These are phyloP conservation scores for Nibea coibor DNA, from an alignment of 2,113 vertebrate genomes.

Conservation along the genomic window DNA sequence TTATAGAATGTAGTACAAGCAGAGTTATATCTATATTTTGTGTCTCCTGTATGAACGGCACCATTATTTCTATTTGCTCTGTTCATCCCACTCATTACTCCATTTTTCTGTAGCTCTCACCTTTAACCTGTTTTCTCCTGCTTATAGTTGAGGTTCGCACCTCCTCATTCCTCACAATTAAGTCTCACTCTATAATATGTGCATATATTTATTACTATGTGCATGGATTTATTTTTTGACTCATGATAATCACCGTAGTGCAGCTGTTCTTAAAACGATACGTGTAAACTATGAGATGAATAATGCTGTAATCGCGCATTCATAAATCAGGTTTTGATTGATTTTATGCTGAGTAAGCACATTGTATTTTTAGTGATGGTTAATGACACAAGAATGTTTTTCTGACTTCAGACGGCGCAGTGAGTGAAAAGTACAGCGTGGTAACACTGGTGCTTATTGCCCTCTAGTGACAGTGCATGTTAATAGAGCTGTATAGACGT, in stretches of 20 bases:
- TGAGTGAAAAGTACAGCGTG: neutral
- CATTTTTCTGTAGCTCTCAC: neutral
- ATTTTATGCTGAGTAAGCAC: conserved; percentile 5
- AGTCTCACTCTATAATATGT: conserved; percentile 20
- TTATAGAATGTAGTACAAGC: neutral
- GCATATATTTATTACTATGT: conserved; percentile 2
- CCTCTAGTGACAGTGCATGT: conserved; percentile 58
- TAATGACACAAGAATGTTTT: neutral
- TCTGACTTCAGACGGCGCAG: neutral
- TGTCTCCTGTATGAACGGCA: neutral
- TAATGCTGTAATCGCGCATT: neutral
- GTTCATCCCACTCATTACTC: neutral
- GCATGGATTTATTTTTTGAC: neutral
- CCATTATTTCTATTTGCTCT: neutral
- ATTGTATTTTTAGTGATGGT: neutral
- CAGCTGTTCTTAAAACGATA: conserved; percentile 19
- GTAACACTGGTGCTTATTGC: conserved; percentile 30
- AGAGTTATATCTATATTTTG: conserved; percentile 21
- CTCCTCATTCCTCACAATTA: neutral
- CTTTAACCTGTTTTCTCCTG: neutral
- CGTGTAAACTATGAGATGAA: neutral
- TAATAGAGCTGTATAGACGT: neutral
- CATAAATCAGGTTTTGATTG: neutral
- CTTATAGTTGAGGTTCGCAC: neutral
- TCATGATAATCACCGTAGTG: neutral